Base-by-base conservation (phyloP, 2,797 vertebrate species). In the Adrianichthys oophorus region DNA sequence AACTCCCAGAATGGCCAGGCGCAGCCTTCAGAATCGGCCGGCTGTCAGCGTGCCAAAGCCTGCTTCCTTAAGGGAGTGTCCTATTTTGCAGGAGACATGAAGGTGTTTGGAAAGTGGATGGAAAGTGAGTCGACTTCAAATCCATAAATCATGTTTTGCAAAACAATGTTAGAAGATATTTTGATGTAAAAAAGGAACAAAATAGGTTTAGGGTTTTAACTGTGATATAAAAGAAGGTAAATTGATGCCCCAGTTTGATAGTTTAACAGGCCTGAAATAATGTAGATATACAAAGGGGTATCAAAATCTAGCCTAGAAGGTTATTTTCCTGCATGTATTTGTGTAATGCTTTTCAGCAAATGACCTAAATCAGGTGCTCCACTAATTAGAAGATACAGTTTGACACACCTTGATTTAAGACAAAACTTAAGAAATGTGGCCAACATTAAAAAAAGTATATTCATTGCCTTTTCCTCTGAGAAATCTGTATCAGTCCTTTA, bases 21-120 rank as follows among this genome's bases (percentile, higher is more conserved):
- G 15, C 41, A 37, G 29, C 19, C 51, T 4, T 48, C 42, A 5
- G n/a, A 7, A 46, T 1, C 7, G 24, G 15, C 61, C 3, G 2
- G 8, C 17, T 54, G 55, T 52, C 62, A 70, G 60, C 72, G 8
- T 52, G 32, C 67, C n/a, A 74, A 67, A 60, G 24, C 50, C 26
- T 63, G 70, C 79, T 55, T 96, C 72, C 78, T 88, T n/a, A 89
- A 81, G 8, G 78, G 74, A 2, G 60, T 95, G 0, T 86, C 89
- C 7, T 96, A 93, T 70, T 89, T 97, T 70, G 89, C 93, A 0
- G 96, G 96, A 37, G 95, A 97, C 74, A 98, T 98, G 96, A 76
- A 89, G 19, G 89, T 89, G 41, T 94, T 85, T 23, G 91, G 85
- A 59, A 90, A 89, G 75, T 98, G 96, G 95, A 91, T 98, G 86